A percentile compares a stretch with the other conserved stretches of the same genome.
These are phyloP conservation scores for Chiroxiphia lanceolata DNA, from an alignment of 2,797 vertebrate species.

Conservation along the genomic window DNA sequence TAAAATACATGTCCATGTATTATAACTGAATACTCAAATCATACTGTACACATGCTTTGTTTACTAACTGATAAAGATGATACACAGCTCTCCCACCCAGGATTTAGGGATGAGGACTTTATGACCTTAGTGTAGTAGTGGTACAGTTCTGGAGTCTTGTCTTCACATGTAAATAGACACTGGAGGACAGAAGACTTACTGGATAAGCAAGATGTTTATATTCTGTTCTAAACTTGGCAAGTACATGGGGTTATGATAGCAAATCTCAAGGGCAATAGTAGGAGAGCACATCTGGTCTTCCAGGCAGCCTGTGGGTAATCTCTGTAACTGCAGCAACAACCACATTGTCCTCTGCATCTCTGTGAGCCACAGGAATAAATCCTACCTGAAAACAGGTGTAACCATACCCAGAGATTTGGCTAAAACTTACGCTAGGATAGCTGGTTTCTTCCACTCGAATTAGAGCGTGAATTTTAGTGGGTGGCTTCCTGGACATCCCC, in stretches of 20 bases:
- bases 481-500: not conserved
- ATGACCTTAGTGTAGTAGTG: not conserved
- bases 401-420: not conserved
- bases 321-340: not conserved
- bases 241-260: not conserved
- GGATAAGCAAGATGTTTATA: not conserved
- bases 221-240: not conserved
- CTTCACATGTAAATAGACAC: not conserved
- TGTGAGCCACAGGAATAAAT: not conserved
- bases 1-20: not conserved
- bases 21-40: not conserved
- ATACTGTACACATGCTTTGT: not conserved
- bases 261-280: not conserved
- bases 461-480: not conserved
- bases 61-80: not conserved
- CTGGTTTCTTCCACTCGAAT: not conserved
- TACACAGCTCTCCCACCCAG: not conserved
- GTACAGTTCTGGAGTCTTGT: not conserved
- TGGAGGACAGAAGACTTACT: not conserved
- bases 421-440: not conserved
- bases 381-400: not conserved
- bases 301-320: not conserved
- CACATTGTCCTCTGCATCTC: not conserved
- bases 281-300: not conserved
- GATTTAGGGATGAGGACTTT: not conserved